phyloP scores from a whole-genome alignment of 2,113 vertebrate genomes.

The Menidia beryllina region DNA sequence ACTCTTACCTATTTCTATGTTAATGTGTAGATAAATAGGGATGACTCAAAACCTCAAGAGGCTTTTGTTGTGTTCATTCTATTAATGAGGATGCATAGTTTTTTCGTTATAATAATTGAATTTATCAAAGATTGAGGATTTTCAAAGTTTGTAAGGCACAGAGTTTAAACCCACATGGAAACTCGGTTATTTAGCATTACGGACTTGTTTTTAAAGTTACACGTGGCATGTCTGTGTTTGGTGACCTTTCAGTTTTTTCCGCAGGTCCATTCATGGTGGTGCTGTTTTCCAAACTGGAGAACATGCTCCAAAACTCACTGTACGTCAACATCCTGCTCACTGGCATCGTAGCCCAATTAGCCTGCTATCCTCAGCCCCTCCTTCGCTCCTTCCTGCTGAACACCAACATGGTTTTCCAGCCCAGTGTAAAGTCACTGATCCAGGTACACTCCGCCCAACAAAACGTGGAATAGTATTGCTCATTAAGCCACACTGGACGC shows the following conservation, averaged over 20 bases:
- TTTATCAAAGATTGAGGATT: no score
- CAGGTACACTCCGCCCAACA: slow-evolving; percentile 82
- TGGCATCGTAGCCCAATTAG: slow-evolving; percentile 93
- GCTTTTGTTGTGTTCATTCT: no score
- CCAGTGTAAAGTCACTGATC: slow-evolving; percentile 95
- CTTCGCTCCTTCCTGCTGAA: slow-evolving; percentile 98
- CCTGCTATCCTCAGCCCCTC: slow-evolving; percentile 95
- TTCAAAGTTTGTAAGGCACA: no score
- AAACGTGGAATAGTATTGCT: neutral
- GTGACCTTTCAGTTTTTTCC: neutral
- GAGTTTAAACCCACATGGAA: no score
- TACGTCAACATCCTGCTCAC: slow-evolving; percentile 98
- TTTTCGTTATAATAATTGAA: no score
- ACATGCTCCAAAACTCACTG: slow-evolving; percentile 96
- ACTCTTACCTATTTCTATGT: no score
- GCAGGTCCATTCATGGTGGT: slow-evolving; percentile 93
- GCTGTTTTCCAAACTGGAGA: slow-evolving; percentile 95
- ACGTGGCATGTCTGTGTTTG: neutral
- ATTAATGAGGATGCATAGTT: no score
- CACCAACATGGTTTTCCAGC: slow-evolving; percentile 99
- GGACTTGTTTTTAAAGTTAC: no score
- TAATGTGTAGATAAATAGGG: no score
- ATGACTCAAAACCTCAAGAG: no score
- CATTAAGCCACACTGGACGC: no score
- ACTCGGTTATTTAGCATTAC: no score